Base-by-base conservation (phyloP, 2,113 vertebrate genomes). In the Brachyhypopomus gauderio region DNA sequence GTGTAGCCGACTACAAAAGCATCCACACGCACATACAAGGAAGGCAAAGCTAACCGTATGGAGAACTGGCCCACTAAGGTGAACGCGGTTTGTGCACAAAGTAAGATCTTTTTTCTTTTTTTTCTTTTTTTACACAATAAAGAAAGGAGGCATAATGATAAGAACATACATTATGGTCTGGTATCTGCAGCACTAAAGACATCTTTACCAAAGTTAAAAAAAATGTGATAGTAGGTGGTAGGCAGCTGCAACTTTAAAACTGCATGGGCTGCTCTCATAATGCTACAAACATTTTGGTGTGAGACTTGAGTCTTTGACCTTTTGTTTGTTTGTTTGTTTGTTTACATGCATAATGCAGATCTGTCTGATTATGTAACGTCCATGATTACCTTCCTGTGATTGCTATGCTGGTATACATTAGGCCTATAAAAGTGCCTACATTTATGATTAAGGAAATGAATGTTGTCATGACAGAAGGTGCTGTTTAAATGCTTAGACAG, bases 1-100 rank as follows among this genome's bases (percentile, higher is more conserved):
- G 22, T 73, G 63, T 71, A 81, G 70, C 70, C 69, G 22, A 63
- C 75, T 71, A 67, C 52, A 64, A 73, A 80, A 36, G 63, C 72
- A 73, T 22, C 79, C 55, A 74, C n/a, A 59, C 34, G 58, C 27
- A 72, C 23, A 56, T 19, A 74, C 55, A 75, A 34, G 34, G n/a
- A 16, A 70, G 72, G 69, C 38, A 25, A 78, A 76, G n/a, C 59
- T 76, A 76, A 82, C 70, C 55, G 78, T 64, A 45, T 27, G 36
- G 17, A 81, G 77, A 80, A 41, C 78, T 56, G 52, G 48, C 19
- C 30, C 19, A 45, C 69, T 38, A 27, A n/a, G 69, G 38, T n/a
- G 60, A 75, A 66, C 48, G 48, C 16, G 52, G 23, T 66, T 81
- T 73, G 60, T 77, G 27, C 36, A 58, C 66, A 72, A 41, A 63